Conservation (phyloP, 2,797 vertebrate species). For the Sparidentex hasta region DNA sequence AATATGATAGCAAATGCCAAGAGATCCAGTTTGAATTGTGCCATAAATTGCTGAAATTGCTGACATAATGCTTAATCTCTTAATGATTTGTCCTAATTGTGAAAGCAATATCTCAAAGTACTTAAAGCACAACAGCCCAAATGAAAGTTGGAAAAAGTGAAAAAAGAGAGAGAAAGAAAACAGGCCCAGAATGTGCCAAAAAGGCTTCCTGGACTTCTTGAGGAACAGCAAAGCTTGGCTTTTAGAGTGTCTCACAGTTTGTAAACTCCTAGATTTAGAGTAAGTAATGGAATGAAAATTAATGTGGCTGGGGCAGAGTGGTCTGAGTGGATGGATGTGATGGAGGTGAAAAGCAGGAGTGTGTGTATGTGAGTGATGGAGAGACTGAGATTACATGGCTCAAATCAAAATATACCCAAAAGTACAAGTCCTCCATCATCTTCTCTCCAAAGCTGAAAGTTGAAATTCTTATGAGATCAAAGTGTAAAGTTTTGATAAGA, state of each 20-base stretch:
- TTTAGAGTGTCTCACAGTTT: conserved; percentile 32
- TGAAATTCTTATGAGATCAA: conserved; percentile 12
- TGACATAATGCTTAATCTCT: not conserved
- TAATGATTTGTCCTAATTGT: conserved; percentile 2
- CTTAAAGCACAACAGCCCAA: not conserved
- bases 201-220: conserved; percentile 22
- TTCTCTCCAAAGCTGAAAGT: conserved; percentile 19
- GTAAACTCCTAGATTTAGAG: conserved; percentile 20
- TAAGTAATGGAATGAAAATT: conserved; percentile 33
- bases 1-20: no score
- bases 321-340: conserved; percentile 19
- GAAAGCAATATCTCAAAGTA: conserved; percentile 1
- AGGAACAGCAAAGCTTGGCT: conserved; percentile 17
- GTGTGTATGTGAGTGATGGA: conserved; percentile 1
- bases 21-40: no score
- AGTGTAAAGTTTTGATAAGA: conserved; percentile 30
- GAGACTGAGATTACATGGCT: conserved; percentile 14
- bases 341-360: conserved; percentile 23
- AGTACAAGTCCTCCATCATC: conserved; percentile 9
- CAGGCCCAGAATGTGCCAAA: not conserved
- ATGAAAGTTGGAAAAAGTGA: not conserved
- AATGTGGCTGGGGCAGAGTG: conserved; percentile 15
- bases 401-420: conserved; percentile 15
- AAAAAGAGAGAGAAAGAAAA: not conserved
- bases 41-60: no score